Evolutionary conservation across 1,140 invertebrate species (phyloP).

Genomic region (Galleria mellonella): DNA sequence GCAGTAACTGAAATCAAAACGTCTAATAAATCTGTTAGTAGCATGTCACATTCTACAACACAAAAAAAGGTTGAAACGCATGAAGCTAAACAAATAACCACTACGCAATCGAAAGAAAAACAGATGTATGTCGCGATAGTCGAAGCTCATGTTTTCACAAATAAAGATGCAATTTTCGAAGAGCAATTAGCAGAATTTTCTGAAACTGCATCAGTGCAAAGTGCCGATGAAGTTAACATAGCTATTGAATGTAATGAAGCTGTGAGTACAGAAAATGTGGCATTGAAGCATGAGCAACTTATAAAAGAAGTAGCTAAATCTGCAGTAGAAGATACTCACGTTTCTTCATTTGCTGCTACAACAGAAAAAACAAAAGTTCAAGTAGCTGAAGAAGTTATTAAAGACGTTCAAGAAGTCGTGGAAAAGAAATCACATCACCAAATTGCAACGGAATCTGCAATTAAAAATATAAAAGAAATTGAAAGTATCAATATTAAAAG

Average conservation of each 20-base stretch:
- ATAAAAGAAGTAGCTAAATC: conserved; percentile 5
- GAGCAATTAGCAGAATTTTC: conserved; percentile 20
- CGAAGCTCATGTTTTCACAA: conserved; percentile 57
- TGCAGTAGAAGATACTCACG: background rate
- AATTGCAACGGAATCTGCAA: background rate
- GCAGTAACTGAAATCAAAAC: conserved; percentile 14
- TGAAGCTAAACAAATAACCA: conserved; percentile 7
- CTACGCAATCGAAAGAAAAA: conserved; percentile 20
- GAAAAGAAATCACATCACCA: too few relatives aligned
- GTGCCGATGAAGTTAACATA: conserved; percentile 16
- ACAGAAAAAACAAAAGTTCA: too few relatives aligned
- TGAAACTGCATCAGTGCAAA: conserved; percentile 21
- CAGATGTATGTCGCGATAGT: conserved; percentile 53
- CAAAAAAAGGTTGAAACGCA: conserved; percentile 15
- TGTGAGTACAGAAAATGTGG: conserved; percentile 17
- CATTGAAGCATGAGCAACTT: conserved; percentile 10
- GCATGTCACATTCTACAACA: conserved; percentile 6
- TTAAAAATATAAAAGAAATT: background rate
- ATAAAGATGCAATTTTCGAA: conserved; percentile 48
- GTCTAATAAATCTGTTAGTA: conserved; percentile 7
- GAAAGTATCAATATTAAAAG: conserved; percentile 3
- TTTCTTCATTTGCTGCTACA: too few relatives aligned
- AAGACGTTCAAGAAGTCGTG: too few relatives aligned
- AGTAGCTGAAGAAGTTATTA: too few relatives aligned
- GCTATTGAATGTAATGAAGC: conserved; percentile 16